A percentile compares a stretch with the other conserved stretches of the same genome.
These are phyloP conservation scores for Shinisaurus crocodilurus DNA, from an alignment of 2,113 vertebrate species.

Conservation along the genomic window DNA sequence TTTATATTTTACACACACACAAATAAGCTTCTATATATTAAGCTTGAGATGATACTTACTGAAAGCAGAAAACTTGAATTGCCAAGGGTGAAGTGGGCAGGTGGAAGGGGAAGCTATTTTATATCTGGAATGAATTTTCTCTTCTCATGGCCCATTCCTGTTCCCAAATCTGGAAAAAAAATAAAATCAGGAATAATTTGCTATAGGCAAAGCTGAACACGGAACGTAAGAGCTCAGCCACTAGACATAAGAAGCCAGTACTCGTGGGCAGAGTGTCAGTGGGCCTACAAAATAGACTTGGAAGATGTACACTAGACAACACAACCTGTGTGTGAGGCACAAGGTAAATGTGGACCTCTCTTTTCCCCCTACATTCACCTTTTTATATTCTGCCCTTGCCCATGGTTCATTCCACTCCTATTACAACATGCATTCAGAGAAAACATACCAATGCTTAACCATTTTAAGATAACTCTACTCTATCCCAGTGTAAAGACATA, in stretches of 20 bases:
- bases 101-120: constrained; percentile 62
- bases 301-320: background rate
- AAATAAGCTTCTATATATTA: background rate
- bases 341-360: too few species aligned
- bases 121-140: constrained; percentile 68
- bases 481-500: background rate
- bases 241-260: background rate
- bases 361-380: background rate
- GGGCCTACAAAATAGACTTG: background rate
- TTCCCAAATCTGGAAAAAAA: constrained; percentile 62
- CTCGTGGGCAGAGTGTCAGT: too few species aligned
- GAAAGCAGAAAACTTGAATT: constrained; percentile 63
- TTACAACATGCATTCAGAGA: background rate
- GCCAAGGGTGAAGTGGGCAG: constrained; percentile 57
- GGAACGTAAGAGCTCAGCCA: background rate
- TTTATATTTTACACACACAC: background rate
- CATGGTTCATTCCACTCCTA: background rate
- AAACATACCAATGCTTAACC: background rate
- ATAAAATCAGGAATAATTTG: constrained; percentile 34
- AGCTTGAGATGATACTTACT: constrained; percentile 66
- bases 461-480: background rate
- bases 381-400: too few species aligned
- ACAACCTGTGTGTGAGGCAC: background rate
- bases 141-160: constrained; percentile 70
- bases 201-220: background rate